A percentile compares a stretch with the other conserved stretches of the same genome.
phyloP scores from a whole-genome alignment of 2,797 vertebrate genomes.

The Neopelma chrysocephalum region DNA sequence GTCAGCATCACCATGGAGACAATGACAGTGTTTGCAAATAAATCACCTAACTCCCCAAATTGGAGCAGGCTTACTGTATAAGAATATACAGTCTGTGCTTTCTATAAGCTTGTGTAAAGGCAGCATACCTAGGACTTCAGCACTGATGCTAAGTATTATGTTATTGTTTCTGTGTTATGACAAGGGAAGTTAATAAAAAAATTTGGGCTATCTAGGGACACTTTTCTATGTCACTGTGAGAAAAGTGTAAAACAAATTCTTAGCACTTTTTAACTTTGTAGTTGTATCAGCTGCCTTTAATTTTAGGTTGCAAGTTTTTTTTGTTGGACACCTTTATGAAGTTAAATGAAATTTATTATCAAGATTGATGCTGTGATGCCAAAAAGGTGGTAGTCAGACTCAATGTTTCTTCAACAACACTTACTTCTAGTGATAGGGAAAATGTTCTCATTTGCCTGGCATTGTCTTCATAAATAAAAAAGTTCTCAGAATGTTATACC shows the following conservation, averaged over 20 bases:
- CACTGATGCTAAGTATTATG: not conserved
- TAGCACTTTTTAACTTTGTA: not conserved
- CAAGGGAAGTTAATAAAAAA: not conserved
- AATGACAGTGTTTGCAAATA: constrained; percentile 48
- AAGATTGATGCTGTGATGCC: not conserved
- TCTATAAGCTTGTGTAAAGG: not conserved
- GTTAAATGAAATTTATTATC: not conserved
- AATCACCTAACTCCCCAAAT: constrained; percentile 12
- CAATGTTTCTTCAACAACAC: not conserved
- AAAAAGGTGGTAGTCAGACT: not conserved
- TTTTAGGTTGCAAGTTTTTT: not conserved
- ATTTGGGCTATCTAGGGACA: not conserved
- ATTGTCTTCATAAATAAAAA: not conserved
- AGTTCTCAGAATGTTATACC: not conserved
- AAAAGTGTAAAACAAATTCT: not conserved
- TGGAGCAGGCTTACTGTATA: not conserved
- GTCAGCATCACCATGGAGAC: constrained; percentile 20
- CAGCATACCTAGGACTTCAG: not conserved
- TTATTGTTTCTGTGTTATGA: not conserved
- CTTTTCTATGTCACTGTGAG: not conserved
- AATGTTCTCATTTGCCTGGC: not conserved
- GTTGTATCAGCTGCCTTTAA: not conserved
- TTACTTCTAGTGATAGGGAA: not conserved
- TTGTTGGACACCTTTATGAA: not conserved
- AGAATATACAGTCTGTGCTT: not conserved